A percentile compares a stretch with the other conserved stretches of the same genome.
phyloP scores from a whole-genome alignment of 1,140 invertebrate species.

The Danaus melanippus region DNA sequence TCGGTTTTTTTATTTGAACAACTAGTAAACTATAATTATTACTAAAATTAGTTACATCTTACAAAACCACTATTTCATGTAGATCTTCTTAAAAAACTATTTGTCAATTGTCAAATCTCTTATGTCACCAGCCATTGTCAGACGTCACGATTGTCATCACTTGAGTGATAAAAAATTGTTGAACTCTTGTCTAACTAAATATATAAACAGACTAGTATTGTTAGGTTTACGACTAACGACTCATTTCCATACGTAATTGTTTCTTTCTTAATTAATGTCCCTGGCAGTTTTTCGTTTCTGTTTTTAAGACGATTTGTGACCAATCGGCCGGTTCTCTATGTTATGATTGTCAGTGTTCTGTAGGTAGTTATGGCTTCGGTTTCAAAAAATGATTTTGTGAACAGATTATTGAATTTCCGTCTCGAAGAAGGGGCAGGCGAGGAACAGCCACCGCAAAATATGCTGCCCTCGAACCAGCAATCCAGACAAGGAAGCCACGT shows the following conservation, averaged over 20 bases:
- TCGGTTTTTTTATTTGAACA: no score
- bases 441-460: constrained; percentile 62
- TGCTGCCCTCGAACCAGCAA: constrained; percentile 64
- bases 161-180: constrained; percentile 8
- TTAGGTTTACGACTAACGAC: constrained; percentile 6
- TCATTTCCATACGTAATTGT: constrained; percentile 5
- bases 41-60: no score
- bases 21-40: no score
- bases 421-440: constrained; percentile 45
- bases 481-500: constrained; percentile 35
- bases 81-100: no score
- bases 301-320: constrained; percentile 7
- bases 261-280: constrained; percentile 8
- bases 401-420: constrained; percentile 48
- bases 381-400: constrained; percentile 58
- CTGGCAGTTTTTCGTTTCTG: constrained; percentile 3
- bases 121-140: no score
- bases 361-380: constrained; percentile 50
- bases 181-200: constrained; percentile 11
- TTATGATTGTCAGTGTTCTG: constrained; percentile 27
- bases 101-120: no score
- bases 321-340: constrained; percentile 29
- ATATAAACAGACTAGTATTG: constrained; percentile 13
- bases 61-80: no score
- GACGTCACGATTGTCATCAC: background rate